These are phyloP conservation scores for Phymastichus coffea DNA, from an alignment of 1,140 invertebrate genomes.

Conservation along the genomic window DNA sequence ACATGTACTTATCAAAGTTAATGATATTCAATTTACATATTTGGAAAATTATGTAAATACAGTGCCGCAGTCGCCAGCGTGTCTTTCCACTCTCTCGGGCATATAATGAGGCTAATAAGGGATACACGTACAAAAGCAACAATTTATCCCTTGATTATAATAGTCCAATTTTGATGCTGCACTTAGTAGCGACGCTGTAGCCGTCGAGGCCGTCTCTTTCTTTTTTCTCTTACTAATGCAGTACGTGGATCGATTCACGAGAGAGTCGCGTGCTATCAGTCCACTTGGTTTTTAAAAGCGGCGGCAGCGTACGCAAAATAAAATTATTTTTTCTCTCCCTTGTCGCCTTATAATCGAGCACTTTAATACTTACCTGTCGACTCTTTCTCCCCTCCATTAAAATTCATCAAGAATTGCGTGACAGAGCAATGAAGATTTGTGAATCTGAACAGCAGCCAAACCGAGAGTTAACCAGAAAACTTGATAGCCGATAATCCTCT, in stretches of 20 bases:
- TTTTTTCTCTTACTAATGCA: not conserved
- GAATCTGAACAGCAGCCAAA: too few species aligned
- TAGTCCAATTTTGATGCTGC: slow-evolving; percentile 2
- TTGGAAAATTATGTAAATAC: not conserved
- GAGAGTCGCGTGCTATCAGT: not conserved
- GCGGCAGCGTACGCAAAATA: not conserved
- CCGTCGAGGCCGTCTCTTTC: not conserved
- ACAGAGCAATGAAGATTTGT: not conserved
- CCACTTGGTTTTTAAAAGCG: not conserved
- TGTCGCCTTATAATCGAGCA: not conserved
- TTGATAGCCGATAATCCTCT: not conserved
- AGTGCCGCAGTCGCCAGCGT: too few species aligned
- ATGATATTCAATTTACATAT: too few species aligned
- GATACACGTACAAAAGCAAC: not conserved
- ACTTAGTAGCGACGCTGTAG: too few species aligned
- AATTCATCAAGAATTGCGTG: not conserved
- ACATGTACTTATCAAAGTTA: too few species aligned
- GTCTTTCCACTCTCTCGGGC: too few species aligned
- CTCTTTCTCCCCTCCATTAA: slow-evolving; percentile 5
- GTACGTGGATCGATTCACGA: not conserved
- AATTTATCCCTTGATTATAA: not conserved
- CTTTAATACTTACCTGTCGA: too few species aligned
- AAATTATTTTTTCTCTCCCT: not conserved
- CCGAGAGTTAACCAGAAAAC: not conserved
- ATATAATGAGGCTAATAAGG: not conserved